Evolutionary conservation across 2,888 invertebrate genomes (phyloP), one percentile per base, ranked within the genome.

Genomic region (Pharmacophagus antenor): DNA sequence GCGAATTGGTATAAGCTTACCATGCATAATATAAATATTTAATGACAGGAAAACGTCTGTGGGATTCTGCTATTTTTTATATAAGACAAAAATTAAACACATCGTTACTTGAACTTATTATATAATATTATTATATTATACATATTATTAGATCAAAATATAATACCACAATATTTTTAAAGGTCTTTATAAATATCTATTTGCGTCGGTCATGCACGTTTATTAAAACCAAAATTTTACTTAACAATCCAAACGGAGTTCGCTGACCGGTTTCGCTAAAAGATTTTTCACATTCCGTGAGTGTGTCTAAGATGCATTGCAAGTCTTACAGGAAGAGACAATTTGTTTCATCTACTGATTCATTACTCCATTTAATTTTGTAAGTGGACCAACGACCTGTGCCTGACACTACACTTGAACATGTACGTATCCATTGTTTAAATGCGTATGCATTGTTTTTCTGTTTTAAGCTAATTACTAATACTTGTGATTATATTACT

Each of bases 301-400:
- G 21, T 42, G 57, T 57, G 25, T 22, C 12, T 31, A 57, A 57
- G 57, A 57, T 42, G 50, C 57, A 46, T 46, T 27, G 31, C 21
- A 44, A 51, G 47, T 52, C 25, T 42, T 21, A 53, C 58, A 58
- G 58, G 58, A 58, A 48, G 58, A 37, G 22, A 22, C 53, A 52
- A 53, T 58, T 58, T 53, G 58, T 25, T n/a, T 25, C 53, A 53
- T 47, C 52, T 46, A 58, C 58, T 23, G 58, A 58, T 52, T 58
- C 58, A 58, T 57, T 57, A 31, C 31, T 57, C 31, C 50, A 46
- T 48, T 58, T 52, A 58, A 47, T 53, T 58, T 58, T 12, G 41
- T 58, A 58, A 58, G 46, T 58, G 41, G 58, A 58, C 52, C 58
- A 53, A 58, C 48, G 58, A 58, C 58, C 52, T 18, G 37, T 22